Conservation (phyloP, 2,113 vertebrate species). For the Halcyon senegalensis region DNA sequence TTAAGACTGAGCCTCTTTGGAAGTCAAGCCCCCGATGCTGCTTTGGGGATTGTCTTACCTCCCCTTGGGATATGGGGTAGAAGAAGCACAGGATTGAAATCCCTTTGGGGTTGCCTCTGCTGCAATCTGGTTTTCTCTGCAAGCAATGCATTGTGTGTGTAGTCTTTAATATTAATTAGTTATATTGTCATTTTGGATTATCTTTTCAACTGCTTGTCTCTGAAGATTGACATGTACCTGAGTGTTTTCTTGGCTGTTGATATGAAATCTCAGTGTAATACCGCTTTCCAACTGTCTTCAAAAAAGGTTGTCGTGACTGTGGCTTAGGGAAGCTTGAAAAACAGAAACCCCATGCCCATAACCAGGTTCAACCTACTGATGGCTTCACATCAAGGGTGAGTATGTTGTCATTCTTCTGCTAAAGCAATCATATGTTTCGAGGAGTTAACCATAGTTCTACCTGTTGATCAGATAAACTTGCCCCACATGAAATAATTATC, state of each 20-base stretch:
- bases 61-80: not conserved
- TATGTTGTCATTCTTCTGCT: not conserved
- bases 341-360: not conserved
- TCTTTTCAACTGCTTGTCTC: not conserved
- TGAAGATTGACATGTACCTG: not conserved
- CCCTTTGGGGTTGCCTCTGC: not conserved
- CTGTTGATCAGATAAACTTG: not conserved
- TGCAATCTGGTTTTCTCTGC: not conserved
- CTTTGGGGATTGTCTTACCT: not conserved
- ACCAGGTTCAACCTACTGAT: not conserved
- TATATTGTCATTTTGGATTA: not conserved
- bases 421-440: not conserved
- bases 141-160: not conserved
- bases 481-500: not conserved
- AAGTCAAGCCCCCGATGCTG: not conserved
- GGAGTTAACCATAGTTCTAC: not conserved
- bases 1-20: not conserved
- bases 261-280: not conserved
- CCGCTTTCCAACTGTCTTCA: not conserved
- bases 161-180: not conserved
- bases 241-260: not conserved
- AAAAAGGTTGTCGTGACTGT: not conserved
- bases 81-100: not conserved
- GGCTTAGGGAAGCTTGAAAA: not conserved
- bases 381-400: not conserved